A percentile compares a stretch with the other conserved stretches of the same genome.
Conservation (phyloP, 2,888 invertebrate species). For the Acanthosepion pharaonis region DNA sequence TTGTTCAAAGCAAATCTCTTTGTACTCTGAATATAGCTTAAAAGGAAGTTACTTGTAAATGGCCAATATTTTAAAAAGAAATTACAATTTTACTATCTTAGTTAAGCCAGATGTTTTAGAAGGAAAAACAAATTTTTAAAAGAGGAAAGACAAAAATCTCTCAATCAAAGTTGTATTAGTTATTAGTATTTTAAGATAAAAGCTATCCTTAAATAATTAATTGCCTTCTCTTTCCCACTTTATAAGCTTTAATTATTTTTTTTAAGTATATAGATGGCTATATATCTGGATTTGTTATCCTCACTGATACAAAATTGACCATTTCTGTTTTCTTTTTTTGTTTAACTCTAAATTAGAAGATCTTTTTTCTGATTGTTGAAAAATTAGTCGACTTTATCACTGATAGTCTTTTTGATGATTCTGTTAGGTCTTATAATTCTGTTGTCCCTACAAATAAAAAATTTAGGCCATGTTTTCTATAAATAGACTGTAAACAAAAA, state of each 20-base stretch:
- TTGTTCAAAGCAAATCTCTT: slow-evolving; percentile 65
- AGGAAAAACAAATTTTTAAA: background rate
- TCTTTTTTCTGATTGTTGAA: background rate
- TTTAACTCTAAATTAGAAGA: background rate
- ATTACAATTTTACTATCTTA: background rate
- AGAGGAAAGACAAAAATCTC: background rate
- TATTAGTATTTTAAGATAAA: background rate
- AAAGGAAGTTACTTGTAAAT: background rate
- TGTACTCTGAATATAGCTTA: slow-evolving; percentile 59
- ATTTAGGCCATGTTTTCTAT: background rate
- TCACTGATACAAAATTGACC: background rate
- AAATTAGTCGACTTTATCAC: background rate
- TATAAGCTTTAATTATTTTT: background rate
- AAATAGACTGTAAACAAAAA: background rate
- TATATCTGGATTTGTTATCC: background rate
- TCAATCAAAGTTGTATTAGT: background rate
- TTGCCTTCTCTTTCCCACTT: background rate
- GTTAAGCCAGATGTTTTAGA: background rate
- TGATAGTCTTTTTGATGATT: background rate
- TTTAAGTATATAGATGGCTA: background rate
- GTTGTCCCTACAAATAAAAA: background rate
- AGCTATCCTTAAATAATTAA: background rate
- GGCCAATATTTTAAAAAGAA: background rate
- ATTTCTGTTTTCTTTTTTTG: background rate
- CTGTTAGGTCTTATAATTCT: no score